Evolutionary conservation across 1,140 invertebrate species (phyloP).

Genomic region (Drosophila novamexicana): DNA sequence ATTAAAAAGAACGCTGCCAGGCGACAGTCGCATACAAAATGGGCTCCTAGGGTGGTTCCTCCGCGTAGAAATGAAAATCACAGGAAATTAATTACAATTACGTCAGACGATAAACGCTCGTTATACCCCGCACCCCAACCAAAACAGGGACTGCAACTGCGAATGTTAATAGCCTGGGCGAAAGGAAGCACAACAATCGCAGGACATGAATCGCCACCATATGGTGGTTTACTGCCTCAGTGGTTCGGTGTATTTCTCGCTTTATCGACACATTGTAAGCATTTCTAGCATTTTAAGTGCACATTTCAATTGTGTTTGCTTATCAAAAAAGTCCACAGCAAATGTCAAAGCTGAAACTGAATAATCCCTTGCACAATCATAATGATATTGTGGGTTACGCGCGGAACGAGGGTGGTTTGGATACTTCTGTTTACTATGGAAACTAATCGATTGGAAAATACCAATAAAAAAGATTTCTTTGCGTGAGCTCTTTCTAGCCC

Average conservation of each 20-base stretch:
- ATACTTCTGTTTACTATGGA: slow-evolving; percentile 30
- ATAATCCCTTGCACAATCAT: slow-evolving; percentile 41
- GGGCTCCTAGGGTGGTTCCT: slow-evolving; percentile 28
- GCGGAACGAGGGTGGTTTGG: slow-evolving; percentile 8
- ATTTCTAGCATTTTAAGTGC: slow-evolving; percentile 80
- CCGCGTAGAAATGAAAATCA: slow-evolving; percentile 70
- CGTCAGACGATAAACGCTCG: slow-evolving; percentile 46
- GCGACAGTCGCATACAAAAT: slow-evolving; percentile 22
- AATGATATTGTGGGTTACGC: slow-evolving; percentile 68
- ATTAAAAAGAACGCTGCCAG: slow-evolving; percentile 65
- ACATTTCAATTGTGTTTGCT: slow-evolving; percentile 52
- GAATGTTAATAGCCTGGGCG: too few relatives aligned
- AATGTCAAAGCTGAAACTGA: slow-evolving; percentile 28
- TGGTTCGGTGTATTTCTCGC: slow-evolving; percentile 23
- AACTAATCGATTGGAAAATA: slow-evolving; percentile 74
- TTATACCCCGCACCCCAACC: background rate
- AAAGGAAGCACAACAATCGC: slow-evolving; percentile 1
- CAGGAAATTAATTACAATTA: slow-evolving; percentile 83
- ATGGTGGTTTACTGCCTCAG: slow-evolving; percentile 57
- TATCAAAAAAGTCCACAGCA: slow-evolving; percentile 29
- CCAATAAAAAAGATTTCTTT: slow-evolving; percentile 63
- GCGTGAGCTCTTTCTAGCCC: background rate
- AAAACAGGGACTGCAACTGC: background rate
- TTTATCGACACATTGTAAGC: slow-evolving; percentile 72
- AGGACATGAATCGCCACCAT: slow-evolving; percentile 34